These are phyloP conservation scores for Abrostola tripartita DNA, from an alignment of 2,888 invertebrate species.

Conservation along the genomic window DNA sequence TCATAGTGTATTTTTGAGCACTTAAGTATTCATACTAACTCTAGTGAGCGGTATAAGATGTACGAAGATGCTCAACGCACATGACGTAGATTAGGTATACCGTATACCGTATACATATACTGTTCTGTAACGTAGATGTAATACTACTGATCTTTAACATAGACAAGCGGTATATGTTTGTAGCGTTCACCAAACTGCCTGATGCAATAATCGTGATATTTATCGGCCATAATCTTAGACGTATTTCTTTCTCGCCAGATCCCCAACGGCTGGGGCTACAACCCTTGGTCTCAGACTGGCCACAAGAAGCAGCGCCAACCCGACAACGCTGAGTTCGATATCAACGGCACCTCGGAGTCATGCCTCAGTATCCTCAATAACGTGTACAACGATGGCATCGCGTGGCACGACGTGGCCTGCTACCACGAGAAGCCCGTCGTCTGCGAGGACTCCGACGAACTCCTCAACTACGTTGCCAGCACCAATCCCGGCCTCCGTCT, in stretches of 20 bases:
- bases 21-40: constrained; percentile 14
- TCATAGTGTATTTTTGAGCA: constrained; percentile 36
- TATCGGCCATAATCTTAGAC: neutral
- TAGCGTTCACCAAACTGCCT: too few species aligned
- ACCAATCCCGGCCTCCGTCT: constrained; percentile 95
- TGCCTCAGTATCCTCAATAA: constrained; percentile 96
- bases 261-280: constrained; percentile 93
- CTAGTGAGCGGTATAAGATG: too few species aligned
- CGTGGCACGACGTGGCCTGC: constrained; percentile 98
- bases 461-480: constrained; percentile 94
- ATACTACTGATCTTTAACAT: too few species aligned
- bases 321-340: constrained; percentile 97
- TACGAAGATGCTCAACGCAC: too few species aligned
- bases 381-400: constrained; percentile 97
- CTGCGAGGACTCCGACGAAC: constrained; percentile 96
- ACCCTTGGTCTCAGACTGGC: constrained; percentile 96
- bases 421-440: constrained; percentile 97
- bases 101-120: too few species aligned
- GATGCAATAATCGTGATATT: neutral
- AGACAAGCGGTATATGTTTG: too few species aligned
- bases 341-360: constrained; percentile 95
- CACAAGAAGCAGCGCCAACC: constrained; percentile 96
- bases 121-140: too few species aligned
- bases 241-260: constrained; percentile 68
- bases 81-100: too few species aligned